Base-by-base conservation (phyloP, 2,113 vertebrate genomes). In the Labeo catla region DNA sequence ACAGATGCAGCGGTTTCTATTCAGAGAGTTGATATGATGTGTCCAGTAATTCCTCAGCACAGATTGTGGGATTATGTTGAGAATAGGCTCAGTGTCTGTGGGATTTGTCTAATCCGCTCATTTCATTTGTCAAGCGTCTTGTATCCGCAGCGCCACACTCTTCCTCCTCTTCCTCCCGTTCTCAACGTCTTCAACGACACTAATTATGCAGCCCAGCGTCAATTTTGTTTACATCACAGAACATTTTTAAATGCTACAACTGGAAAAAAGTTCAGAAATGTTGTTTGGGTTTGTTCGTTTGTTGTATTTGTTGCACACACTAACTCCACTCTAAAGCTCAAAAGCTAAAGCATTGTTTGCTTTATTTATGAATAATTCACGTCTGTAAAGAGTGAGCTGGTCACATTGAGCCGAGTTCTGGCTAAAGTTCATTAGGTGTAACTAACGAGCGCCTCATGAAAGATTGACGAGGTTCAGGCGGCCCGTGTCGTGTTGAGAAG, bases 51-150 rank as follows among this genome's bases (percentile, higher is more conserved):
- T 83, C 76, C 84, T 83, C 52, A 59, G 63, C 79, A 61, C 87
- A 89, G 79, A 85, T 83, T 89, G 78, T 85, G 61, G 50, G 81
- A 89, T 84, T 86, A 86, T 89, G 82, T 77, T 79, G n/a, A 49
- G 88, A 87, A 90, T 86, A 88, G 84, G 68, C 85, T 82, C 82
- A 89, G 65, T 88, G 88, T 89, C 78, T 86, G 66, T 80, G 84
- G 88, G 87, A 89, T 90, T 89, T 85, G 43, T 50, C 19, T 89
- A 89, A 90, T 91, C 88, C 70, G 66, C 83, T 90, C 87, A 89
- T 90, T 87, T 87, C 73, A 87, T 90, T 88, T 89, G 87, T 87
- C 76, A 89, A 86, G 86, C 57, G 54, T 81, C 84, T 57, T 81
- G 43, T 63, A 65, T 85, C 63, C 50, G 78, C 84, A 89, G 68